These are phyloP conservation scores for Epicauta chinensis DNA, from an alignment of 1,140 invertebrate species.

Conservation along the genomic window DNA sequence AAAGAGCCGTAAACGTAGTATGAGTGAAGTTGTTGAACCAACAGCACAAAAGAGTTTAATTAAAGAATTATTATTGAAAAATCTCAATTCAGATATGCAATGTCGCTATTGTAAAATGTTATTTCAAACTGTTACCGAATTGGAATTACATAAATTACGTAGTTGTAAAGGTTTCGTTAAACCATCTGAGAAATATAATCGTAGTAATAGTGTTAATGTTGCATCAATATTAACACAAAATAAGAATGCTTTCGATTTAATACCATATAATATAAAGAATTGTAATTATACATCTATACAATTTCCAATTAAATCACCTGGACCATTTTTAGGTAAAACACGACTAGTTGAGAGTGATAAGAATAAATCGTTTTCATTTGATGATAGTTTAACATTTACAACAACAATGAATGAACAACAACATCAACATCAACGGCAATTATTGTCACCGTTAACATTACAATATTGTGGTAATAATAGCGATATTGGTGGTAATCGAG, in stretches of 20 bases:
- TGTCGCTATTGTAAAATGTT: slow-evolving; percentile 43
- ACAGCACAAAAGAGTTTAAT: slow-evolving; percentile 51
- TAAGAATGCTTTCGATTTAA: slow-evolving; percentile 40
- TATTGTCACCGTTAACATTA: slow-evolving; percentile 27
- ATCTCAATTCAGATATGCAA: slow-evolving; percentile 39
- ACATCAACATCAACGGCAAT: slow-evolving; percentile 10
- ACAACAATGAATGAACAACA: slow-evolving; percentile 1
- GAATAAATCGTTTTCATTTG: slow-evolving; percentile 40
- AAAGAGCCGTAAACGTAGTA: slow-evolving; percentile 54
- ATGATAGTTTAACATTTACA: slow-evolving; percentile 22
- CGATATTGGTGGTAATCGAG: slow-evolving; percentile 10
- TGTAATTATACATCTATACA: slow-evolving; percentile 23
- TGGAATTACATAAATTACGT: slow-evolving; percentile 39
- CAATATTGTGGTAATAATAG: neutral
- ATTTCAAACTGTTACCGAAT: slow-evolving; percentile 41
- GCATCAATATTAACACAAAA: slow-evolving; percentile 42
- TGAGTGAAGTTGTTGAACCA: slow-evolving; percentile 44
- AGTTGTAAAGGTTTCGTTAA: slow-evolving; percentile 39
- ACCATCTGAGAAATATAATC: slow-evolving; percentile 29
- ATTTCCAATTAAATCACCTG: slow-evolving; percentile 66
- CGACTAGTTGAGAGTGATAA: slow-evolving; percentile 59
- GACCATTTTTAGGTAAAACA: slow-evolving; percentile 71
- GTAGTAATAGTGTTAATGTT: slow-evolving; percentile 42
- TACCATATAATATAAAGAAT: slow-evolving; percentile 18
- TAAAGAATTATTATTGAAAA: slow-evolving; percentile 73